These are phyloP conservation scores for Mycetomoellerius zeteki DNA, from an alignment of 1,140 invertebrate genomes.

Conservation along the genomic window DNA sequence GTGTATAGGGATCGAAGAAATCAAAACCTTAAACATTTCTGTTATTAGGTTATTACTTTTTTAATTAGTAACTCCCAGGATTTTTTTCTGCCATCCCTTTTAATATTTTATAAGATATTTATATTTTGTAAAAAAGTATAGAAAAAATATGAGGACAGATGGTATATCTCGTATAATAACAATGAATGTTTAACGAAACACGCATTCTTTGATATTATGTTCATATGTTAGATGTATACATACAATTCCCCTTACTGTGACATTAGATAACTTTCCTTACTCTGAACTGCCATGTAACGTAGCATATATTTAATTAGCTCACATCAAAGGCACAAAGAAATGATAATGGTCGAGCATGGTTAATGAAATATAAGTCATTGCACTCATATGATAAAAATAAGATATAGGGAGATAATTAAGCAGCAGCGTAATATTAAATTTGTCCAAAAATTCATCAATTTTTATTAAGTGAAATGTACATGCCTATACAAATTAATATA, in stretches of 20 bases:
- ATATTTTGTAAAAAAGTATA: neutral
- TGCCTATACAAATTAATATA: neutral
- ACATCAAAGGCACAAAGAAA: slow-evolving; percentile 35
- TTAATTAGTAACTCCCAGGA: neutral
- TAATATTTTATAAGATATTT: slow-evolving; percentile 1
- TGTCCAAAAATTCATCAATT: neutral
- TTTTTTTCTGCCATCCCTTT: neutral
- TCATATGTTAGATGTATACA: neutral
- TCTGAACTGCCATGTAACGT: neutral
- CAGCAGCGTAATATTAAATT: slow-evolving; percentile 7
- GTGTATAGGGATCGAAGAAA: neutral
- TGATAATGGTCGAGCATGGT: slow-evolving; percentile 37
- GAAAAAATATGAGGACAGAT: neutral
- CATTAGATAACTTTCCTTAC: neutral
- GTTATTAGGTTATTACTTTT: neutral
- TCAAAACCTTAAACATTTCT: neutral
- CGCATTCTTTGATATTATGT: neutral
- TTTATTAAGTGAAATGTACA: slow-evolving; percentile 2
- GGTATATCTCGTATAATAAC: neutral
- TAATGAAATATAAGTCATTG: slow-evolving; percentile 43
- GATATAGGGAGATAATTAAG: slow-evolving; percentile 15
- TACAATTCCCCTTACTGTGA: neutral
- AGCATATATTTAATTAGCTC: slow-evolving; percentile 42
- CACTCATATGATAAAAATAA: slow-evolving; percentile 22
- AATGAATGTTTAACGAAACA: neutral